phyloP scores from a whole-genome alignment of 2,797 vertebrate species.

The Thalassophryne amazonica region DNA sequence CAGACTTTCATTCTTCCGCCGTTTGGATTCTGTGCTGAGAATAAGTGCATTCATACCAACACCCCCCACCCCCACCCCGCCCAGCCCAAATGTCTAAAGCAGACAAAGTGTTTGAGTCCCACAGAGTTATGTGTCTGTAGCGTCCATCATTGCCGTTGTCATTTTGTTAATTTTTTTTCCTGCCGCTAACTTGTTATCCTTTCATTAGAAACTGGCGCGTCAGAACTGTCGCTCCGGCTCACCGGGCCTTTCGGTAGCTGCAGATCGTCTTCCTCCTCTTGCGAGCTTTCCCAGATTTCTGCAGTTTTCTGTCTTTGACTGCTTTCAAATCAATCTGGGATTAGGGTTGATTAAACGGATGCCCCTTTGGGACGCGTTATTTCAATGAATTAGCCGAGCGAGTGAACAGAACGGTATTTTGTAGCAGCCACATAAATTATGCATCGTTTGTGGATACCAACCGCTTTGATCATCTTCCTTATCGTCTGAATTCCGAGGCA shows the following conservation, averaged over 20 bases:
- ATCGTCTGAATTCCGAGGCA: constrained; percentile 65
- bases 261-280: constrained; percentile 20
- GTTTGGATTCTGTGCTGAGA: too few relatives aligned
- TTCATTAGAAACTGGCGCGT: constrained; percentile 23
- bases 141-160: constrained; percentile 1
- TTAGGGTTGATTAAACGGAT: constrained; percentile 66
- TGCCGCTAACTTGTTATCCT: constrained; percentile 2
- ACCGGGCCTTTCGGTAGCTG: constrained; percentile 24
- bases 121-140: too few relatives aligned
- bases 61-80: too few relatives aligned
- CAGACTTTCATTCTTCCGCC: too few relatives aligned
- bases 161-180: not conserved
- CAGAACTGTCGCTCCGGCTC: constrained; percentile 28
- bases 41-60: too few relatives aligned
- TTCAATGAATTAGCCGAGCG: constrained; percentile 79
- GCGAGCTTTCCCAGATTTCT: constrained; percentile 53
- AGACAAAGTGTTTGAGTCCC: too few relatives aligned
- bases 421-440: constrained; percentile 82
- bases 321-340: constrained; percentile 65
- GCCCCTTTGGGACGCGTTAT: constrained; percentile 73
- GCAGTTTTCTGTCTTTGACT: constrained; percentile 46
- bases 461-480: constrained; percentile 78
- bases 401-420: constrained; percentile 79
- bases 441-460: constrained; percentile 73
- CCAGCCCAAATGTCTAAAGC: too few relatives aligned